Evolutionary conservation across 2,888 invertebrate genomes (phyloP).

Genomic region (Leptinotarsa juncta): DNA sequence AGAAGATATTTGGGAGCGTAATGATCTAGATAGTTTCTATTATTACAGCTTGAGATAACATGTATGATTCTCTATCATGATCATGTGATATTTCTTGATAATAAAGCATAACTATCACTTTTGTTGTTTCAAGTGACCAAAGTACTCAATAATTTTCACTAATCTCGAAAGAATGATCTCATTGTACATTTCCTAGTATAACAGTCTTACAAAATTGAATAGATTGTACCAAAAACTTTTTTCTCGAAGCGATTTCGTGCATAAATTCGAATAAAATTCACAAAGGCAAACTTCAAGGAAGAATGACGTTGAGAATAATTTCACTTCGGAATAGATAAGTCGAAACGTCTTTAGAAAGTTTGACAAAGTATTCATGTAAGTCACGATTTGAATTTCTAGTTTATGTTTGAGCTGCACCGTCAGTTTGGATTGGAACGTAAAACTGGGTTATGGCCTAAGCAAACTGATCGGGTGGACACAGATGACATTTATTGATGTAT

Average conservation of each 20-base stretch:
- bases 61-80: too few species aligned
- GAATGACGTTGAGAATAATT: slow-evolving; percentile 20
- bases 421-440: neutral
- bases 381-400: slow-evolving; percentile 1
- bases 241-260: slow-evolving; percentile 16
- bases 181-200: neutral
- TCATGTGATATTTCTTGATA: too few species aligned
- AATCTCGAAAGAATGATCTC: neutral
- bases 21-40: too few species aligned
- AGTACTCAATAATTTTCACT: neutral
- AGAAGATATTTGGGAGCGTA: too few species aligned
- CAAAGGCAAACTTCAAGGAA: slow-evolving; percentile 20
- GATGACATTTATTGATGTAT: slow-evolving; percentile 1
- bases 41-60: too few species aligned
- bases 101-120: too few species aligned
- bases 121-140: neutral
- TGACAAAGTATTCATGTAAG: neutral
- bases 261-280: slow-evolving; percentile 13
- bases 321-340: slow-evolving; percentile 23
- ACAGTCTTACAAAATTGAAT: neutral
- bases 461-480: neutral
- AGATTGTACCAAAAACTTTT: neutral
- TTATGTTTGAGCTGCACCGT: slow-evolving; percentile 6
- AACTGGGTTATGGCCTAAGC: neutral
- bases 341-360: slow-evolving; percentile 8